Evolutionary conservation across 2,113 vertebrate genomes (phyloP), one percentile per base, ranked within the genome.

Genomic region (Epinephelus fuscoguttatus): DNA sequence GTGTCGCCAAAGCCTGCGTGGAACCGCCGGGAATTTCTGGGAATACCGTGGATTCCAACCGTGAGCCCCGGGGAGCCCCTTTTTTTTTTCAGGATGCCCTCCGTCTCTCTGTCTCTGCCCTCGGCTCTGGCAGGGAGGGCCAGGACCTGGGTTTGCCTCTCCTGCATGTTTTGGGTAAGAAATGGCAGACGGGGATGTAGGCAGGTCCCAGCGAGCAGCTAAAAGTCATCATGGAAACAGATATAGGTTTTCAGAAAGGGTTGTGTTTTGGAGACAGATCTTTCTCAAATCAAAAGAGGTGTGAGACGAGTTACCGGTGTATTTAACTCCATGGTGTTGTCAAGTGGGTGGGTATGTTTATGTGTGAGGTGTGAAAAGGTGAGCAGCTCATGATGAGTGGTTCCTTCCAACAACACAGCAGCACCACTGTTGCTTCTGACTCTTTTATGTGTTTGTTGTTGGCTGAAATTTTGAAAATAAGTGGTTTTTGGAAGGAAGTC

Each of bases 151-250:
- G 95, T 97, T 76, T 97, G 97, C 88, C 95, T 97, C 76, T 97
- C 96, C 91, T 97, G 97, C 91, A 96, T 97, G 96, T 96, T 97
- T 71, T 97, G 96, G 96, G 97, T 97, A 96, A 93, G 94, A 74
- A 25, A 55, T 19, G 21, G 2, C 18, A 17, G n/a, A 25, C 18
- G 4, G 5, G 45, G 75, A 45, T 27, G 42, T 13, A 1, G 4
- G 21, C 21, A 4, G 47, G 15, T 14, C 10, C 12, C 37, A 17
- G 63, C 6, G 0, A 6, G 27, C 10, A 27, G 59, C 14, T 13
- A 25, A 56, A 56, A 59, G 17, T 56, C 13, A 18, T n/a, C 27
- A 33, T 12, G 5, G 40, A 17, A 17, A 67, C 40, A 45, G 27
- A 14, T 63, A 4, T 23, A 13, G 14, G 6, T 27, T 64, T 50